Base-by-base conservation (phyloP, 2,888 invertebrate species). In the Cynaeus angustus region DNA sequence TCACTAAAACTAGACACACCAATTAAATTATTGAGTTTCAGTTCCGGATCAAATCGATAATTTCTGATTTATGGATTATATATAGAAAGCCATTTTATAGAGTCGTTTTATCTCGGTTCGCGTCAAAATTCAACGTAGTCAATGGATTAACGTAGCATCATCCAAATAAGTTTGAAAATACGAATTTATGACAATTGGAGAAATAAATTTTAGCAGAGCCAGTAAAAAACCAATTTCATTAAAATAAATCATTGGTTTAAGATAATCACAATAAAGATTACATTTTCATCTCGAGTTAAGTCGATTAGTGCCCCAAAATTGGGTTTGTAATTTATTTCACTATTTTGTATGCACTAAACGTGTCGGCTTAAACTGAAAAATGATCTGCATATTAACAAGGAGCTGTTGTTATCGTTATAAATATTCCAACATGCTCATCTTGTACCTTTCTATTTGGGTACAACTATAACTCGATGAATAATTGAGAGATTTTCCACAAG, bases 241-340 rank as follows among this genome's bases (percentile, higher is more conserved):
- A n/a, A 2, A 33, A 33, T 33, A 33, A 33, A 33, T 33, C n/a
- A 6, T n/a, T 7, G 33, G 33, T 33, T 33, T n/a, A 7, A n/a
- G 33, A 7, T 21, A 21, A 21, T 33, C 33, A 33, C 33, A 33
- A 33, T 16, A 46, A 13, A 30, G 64, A 64, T 64, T 64, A 64
- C 53, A 30, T 41, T 62, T 62, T 53, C 64, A 64, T 64, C 13
- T 53, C 13, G 37, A 52, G 33, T 52, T 64, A 64, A 64, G 64
- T 64, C 48, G 64, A 26, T 13, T 45, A 28, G 41, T 52, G 28
- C 43, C 12, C 50, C 38, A 41, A 64, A 74, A 72, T 73, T 74
- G 70, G 69, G 72, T 69, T 73, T 71, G 74, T 72, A 74, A 74
- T 74, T 75, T 74, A 74, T 75, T 66, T 58, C 55, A 66, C 59